A percentile compares a stretch with the other conserved stretches of the same genome.
Conservation (phyloP, 2,113 vertebrate genomes). For the Anarhynchus alexandrinus region DNA sequence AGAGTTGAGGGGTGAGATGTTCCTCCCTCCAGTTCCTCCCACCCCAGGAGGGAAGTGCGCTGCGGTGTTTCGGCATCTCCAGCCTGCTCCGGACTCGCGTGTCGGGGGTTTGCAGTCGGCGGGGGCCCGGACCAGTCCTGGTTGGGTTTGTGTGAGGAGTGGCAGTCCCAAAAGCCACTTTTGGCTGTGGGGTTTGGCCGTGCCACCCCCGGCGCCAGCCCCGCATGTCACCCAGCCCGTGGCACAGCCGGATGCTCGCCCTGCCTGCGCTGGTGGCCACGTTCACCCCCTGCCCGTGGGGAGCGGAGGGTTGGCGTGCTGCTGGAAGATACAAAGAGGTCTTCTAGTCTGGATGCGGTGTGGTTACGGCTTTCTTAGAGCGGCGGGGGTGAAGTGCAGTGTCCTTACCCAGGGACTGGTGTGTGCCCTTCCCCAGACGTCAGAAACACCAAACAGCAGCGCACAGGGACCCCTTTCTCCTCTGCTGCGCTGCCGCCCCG, state of each 20-base stretch:
- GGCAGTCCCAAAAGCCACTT: too few relatives aligned
- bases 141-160: rapidly evolving
- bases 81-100: rapidly evolving
- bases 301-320: rapidly evolving
- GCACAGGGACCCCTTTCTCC: neutral
- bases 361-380: rapidly evolving
- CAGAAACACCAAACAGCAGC: neutral
- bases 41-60: neutral
- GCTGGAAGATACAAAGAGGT: neutral
- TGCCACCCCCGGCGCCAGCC: neutral
- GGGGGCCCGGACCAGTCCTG: rapidly evolving
- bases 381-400: neutral
- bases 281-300: neutral
- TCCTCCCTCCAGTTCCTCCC: neutral
- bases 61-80: rapidly evolving
- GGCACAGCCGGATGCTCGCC: too few relatives aligned
- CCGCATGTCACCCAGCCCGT: rapidly evolving
- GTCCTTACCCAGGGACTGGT: neutral
- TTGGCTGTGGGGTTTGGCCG: neutral
- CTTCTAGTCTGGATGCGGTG: neutral
- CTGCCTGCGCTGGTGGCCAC: neutral
- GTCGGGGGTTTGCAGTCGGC: neutral
- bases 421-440: neutral
- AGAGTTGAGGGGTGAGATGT: neutral
- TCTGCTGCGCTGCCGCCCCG: neutral